Conservation (phyloP, 2,113 vertebrate genomes). For the Ceratotherium simum region DNA sequence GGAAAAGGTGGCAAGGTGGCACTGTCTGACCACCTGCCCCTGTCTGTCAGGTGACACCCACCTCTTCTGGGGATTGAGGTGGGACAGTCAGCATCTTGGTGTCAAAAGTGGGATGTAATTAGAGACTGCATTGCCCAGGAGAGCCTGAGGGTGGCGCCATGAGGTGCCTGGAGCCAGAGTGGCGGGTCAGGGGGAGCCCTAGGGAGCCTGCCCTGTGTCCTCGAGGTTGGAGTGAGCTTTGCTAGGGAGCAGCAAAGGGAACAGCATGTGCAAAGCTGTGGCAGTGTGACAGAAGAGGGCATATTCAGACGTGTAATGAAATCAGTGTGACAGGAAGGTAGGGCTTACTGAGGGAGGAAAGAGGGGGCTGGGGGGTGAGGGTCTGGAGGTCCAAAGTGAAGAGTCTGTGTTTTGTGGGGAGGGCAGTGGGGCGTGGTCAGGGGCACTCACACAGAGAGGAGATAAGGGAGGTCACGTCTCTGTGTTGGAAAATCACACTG, state of each 20-base stretch:
- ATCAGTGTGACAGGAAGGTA: background rate
- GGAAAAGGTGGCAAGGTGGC: background rate
- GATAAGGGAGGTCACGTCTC: no score
- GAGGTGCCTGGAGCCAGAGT: background rate
- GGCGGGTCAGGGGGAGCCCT: background rate
- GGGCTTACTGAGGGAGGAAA: background rate
- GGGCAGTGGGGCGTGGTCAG: background rate
- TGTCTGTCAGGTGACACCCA: background rate
- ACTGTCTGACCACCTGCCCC: background rate
- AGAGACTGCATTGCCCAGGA: background rate
- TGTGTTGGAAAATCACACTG: background rate
- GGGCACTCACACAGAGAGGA: fast-evolving
- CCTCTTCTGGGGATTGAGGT: background rate
- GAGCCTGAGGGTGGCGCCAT: background rate
- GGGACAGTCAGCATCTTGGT: background rate
- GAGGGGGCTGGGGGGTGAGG: background rate
- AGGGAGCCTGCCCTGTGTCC: background rate
- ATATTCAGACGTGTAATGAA: background rate
- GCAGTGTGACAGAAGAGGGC: background rate
- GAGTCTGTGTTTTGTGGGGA: background rate
- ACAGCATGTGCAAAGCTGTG: no score
- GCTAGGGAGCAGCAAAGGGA: background rate
- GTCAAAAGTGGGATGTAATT: background rate
- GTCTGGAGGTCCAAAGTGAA: background rate
- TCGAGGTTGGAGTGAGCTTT: background rate